These are phyloP conservation scores for Drosophila pegasa DNA, from an alignment of 2,888 invertebrate genomes.

Conservation along the genomic window DNA sequence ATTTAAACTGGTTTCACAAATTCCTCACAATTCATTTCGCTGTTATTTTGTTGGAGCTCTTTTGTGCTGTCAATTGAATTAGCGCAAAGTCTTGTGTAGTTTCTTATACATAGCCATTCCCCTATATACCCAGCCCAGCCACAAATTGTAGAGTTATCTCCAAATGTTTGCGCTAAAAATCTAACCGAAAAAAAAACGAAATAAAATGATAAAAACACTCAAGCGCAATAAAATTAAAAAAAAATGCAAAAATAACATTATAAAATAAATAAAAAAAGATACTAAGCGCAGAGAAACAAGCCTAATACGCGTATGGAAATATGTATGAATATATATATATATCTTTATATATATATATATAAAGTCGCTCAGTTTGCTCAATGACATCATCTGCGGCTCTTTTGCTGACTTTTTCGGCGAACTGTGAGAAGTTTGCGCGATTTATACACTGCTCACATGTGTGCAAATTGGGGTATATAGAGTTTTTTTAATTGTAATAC, in stretches of 20 bases:
- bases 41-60: slow-evolving; percentile 28
- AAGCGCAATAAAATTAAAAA: slow-evolving; percentile 60
- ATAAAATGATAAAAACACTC: slow-evolving; percentile 65
- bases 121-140: slow-evolving; percentile 9
- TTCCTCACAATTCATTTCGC: slow-evolving; percentile 47
- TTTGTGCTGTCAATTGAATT: slow-evolving; percentile 75
- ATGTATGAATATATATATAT: neutral
- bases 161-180: slow-evolving; percentile 66
- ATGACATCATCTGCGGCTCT: slow-evolving; percentile 64
- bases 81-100: slow-evolving; percentile 52
- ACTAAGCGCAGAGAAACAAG: slow-evolving; percentile 54
- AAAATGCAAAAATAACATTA: slow-evolving; percentile 28
- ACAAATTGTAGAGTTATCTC: slow-evolving; percentile 58
- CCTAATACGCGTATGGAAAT: slow-evolving; percentile 54
- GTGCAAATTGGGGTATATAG: neutral
- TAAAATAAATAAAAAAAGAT: slow-evolving; percentile 43
- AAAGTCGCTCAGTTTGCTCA: slow-evolving; percentile 65
- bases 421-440: slow-evolving; percentile 31
- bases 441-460: slow-evolving; percentile 7
- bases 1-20: slow-evolving; percentile 52
- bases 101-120: slow-evolving; percentile 1
- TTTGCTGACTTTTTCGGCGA: slow-evolving; percentile 19
- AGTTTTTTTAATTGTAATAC: neutral
- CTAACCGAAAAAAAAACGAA: slow-evolving; percentile 30
- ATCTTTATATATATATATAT: neutral